Base-by-base conservation (phyloP, 2,797 vertebrate species). In the Rhinoraja longicauda region DNA sequence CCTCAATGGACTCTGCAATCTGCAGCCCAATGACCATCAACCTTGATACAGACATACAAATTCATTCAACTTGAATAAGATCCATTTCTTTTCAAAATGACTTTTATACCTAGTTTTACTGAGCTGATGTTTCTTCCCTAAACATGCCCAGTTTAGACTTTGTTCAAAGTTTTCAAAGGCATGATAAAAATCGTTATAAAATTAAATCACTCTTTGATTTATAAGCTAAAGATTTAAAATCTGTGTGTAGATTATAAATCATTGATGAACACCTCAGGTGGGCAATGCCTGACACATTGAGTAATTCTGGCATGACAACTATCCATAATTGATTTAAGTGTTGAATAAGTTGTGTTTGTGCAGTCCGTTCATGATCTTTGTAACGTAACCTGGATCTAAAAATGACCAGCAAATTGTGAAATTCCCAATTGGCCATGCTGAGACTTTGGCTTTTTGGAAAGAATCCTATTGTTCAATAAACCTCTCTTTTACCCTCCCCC, bases 381-480 rank as follows among this genome's bases (percentile, higher is more conserved):
- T 57, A 59, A 84, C 15, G 4, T n/a, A 84, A n/a, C 5, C 57
- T 62, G 82, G 29, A 29, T 13, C 57, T 62, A 86, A 86, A 86
- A 13, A 24, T 53, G 79, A 24, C 81, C 3, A 26, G 57, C 24
- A 84, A 84, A 84, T 59, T 84, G 57, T 9, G 84, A 88, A 88
- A 32, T 88, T 88, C 84, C n/a, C 84, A 88, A 88, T 88, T 88
- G 62, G 84, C 57, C 8, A 36, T 62, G 59, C 15, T 88, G 19
- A 7, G n/a, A 64, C n/a, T 64, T 88, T 88, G 13, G 26, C 29
- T n/a, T 88, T 88, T 88, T 64, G 59, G 59, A 64, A 88, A 7
- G 59, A 32, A 64, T 64, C 84, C 62, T 64, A 88, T 32, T 88
- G 82, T 64, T 88, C 12, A 64, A 32, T 64, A 64, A 64, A 32